Conservation (phyloP, 2,888 invertebrate species). For the Nemoura dubitans region DNA sequence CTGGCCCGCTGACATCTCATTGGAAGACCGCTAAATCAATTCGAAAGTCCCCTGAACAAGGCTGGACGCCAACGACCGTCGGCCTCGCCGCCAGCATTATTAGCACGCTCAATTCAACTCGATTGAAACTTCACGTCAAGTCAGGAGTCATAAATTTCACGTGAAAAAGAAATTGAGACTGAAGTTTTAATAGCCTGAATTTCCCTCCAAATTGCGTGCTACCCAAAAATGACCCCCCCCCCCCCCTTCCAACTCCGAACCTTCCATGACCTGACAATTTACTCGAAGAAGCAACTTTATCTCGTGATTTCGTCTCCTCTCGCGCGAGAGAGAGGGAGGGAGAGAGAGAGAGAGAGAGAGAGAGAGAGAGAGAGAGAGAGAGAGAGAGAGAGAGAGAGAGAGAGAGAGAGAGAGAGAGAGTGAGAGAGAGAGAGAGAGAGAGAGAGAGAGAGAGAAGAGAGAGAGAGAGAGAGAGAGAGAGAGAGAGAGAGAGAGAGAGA, state of each 20-base stretch:
- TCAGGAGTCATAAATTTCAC: not conserved
- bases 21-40: no score
- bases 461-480: conserved; percentile 13
- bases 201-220: not conserved
- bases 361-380: conserved; percentile 12
- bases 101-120: not conserved
- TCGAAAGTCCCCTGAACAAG: no score
- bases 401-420: not conserved
- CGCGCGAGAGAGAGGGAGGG: not conserved
- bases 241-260: no score
- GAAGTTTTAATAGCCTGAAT: not conserved
- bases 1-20: no score
- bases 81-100: not conserved
- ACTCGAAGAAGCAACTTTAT: not conserved
- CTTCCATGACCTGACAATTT: not conserved
- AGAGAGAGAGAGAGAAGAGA: not conserved
- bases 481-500: not conserved
- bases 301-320: not conserved
- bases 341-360: not conserved
- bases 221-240: not conserved
- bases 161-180: not conserved
- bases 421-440: no score
- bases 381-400: no score
- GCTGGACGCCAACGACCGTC: not conserved
- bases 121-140: not conserved